phyloP scores from a whole-genome alignment of 2,797 vertebrate species.

The Cottoperca gobio region DNA sequence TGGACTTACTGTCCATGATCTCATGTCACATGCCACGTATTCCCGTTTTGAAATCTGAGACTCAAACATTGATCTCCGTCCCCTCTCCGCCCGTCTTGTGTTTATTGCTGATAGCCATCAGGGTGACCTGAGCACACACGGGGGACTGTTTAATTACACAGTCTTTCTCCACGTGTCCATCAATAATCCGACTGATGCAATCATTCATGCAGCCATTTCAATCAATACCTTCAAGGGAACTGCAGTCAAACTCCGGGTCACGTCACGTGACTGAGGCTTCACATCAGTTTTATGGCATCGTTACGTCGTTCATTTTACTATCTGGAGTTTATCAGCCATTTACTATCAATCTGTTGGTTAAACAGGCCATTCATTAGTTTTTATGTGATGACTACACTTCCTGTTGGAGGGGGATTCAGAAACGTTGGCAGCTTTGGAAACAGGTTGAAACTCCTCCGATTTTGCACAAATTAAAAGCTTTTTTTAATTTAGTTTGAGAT shows the following conservation, averaged over 20 bases:
- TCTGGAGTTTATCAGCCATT: slow-evolving; percentile 40
- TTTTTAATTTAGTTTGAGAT: no score
- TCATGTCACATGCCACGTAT: slow-evolving; percentile 22
- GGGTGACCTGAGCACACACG: slow-evolving; percentile 69
- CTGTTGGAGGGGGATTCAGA: not conserved
- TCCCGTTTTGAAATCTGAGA: slow-evolving; percentile 65
- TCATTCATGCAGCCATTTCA: slow-evolving; percentile 73
- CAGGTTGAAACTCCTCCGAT: not conserved
- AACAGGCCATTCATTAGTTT: slow-evolving; percentile 26
- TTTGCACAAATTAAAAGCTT: no score
- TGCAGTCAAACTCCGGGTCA: slow-evolving; percentile 38
- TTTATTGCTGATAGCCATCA: slow-evolving; percentile 72
- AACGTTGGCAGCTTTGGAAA: slow-evolving; percentile 10
- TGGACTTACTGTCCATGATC: slow-evolving; percentile 6
- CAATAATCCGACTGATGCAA: slow-evolving; percentile 73
- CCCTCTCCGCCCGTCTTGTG: slow-evolving; percentile 51
- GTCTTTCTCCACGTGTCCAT: slow-evolving; percentile 60
- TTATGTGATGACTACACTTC: slow-evolving; percentile 1
- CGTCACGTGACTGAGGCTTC: slow-evolving; percentile 19
- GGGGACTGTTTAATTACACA: slow-evolving; percentile 79
- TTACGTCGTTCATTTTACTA: slow-evolving; percentile 46
- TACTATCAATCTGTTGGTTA: slow-evolving; percentile 30
- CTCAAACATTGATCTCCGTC: slow-evolving; percentile 64
- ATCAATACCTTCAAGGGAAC: slow-evolving; percentile 68
- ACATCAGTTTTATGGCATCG: slow-evolving; percentile 40